phyloP scores from a whole-genome alignment of 2,113 vertebrate species.

The Ornithorhynchus anatinus region DNA sequence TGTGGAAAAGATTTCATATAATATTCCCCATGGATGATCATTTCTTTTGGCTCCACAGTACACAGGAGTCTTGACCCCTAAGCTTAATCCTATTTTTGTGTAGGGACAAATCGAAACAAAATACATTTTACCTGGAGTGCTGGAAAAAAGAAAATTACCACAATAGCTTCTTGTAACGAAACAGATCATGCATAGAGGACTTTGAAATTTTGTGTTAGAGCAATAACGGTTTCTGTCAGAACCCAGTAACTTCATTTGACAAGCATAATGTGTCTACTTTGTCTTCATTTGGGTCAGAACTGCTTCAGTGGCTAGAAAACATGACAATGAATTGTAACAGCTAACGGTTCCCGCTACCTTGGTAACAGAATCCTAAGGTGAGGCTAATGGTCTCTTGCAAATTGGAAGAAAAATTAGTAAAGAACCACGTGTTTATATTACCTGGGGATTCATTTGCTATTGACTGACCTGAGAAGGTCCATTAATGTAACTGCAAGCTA shows the following conservation, averaged over 20 bases:
- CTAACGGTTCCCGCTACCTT: slow-evolving; percentile 24
- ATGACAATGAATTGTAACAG: slow-evolving; percentile 23
- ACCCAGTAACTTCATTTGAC: slow-evolving; percentile 38
- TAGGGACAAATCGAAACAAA: slow-evolving; percentile 29
- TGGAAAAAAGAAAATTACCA: not conserved
- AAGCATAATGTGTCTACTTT: slow-evolving; percentile 41
- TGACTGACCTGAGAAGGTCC: too few relatives aligned
- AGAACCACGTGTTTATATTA: too few relatives aligned
- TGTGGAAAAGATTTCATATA: not conserved
- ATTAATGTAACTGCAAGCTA: too few relatives aligned
- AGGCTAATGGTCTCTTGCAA: slow-evolving; percentile 26
- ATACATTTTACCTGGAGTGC: not conserved
- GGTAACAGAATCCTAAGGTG: not conserved
- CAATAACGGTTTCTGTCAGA: slow-evolving; percentile 34
- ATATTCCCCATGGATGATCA: not conserved
- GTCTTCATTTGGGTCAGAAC: slow-evolving; percentile 44
- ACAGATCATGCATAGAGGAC: slow-evolving; percentile 21
- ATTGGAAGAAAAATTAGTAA: slow-evolving; percentile 19
- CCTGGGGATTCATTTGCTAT: too few relatives aligned
- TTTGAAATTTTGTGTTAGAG: slow-evolving; percentile 33
- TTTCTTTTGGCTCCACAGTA: not conserved
- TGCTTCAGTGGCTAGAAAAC: slow-evolving; percentile 43
- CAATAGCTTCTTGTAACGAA: not conserved
- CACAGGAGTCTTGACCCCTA: not conserved
- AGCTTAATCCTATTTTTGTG: not conserved